These are phyloP conservation scores for Mimas tiliae DNA, from an alignment of 2,888 invertebrate species.

Conservation along the genomic window DNA sequence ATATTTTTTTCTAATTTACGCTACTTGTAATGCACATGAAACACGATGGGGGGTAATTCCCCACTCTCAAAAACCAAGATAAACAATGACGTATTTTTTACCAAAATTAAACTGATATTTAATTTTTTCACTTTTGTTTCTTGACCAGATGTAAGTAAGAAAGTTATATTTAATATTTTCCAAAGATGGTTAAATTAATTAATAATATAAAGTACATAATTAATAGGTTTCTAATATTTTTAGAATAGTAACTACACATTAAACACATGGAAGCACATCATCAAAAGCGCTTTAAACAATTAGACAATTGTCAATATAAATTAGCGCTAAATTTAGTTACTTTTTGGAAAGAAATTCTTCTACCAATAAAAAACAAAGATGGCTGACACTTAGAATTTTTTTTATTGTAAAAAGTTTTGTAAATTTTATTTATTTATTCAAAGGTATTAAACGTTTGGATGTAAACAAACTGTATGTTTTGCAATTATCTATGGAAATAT, in stretches of 20 bases:
- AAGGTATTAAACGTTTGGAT: too few species aligned
- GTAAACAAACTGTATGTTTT: too few species aligned
- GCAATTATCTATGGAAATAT: too few species aligned
- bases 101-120: too few species aligned
- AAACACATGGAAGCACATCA: conserved; percentile 50
- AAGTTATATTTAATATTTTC: not conserved
- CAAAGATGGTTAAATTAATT: conserved; percentile 9
- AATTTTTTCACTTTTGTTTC: not conserved
- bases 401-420: too few species aligned
- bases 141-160: not conserved
- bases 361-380: too few species aligned
- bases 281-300: conserved; percentile 31
- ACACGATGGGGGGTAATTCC: too few species aligned
- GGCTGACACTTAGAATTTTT: too few species aligned
- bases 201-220: not conserved
- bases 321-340: not conserved
- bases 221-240: conserved; percentile 7
- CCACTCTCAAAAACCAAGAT: too few species aligned
- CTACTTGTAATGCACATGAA: not conserved
- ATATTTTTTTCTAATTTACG: too few species aligned
- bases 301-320: conserved; percentile 26
- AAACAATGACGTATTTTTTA: not conserved
- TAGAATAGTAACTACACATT: conserved; percentile 23
- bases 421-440: too few species aligned
- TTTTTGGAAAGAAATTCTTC: not conserved